Base-by-base conservation (phyloP, 2,888 invertebrate genomes). In the Diploptera punctata region DNA sequence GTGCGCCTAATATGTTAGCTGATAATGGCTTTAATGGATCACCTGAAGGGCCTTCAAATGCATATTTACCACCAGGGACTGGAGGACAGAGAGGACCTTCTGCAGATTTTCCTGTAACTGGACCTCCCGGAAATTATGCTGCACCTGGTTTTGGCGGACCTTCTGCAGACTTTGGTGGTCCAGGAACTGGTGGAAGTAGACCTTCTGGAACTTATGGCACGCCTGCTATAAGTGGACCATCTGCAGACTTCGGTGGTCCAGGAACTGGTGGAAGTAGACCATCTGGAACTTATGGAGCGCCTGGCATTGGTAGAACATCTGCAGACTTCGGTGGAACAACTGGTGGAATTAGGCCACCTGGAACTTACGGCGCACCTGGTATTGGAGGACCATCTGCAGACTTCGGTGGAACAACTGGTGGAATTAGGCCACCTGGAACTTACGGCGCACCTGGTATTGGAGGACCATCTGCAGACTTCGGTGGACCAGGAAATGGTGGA, bases 211-310 rank as follows among this genome's bases (percentile, higher is more conserved):
- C 10, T 54, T 21, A 4, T 13, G 16, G 26, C 24, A 33, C 7
- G 10, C 33, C 33, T 10, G 10, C 7, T 33, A 10, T 5, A 5
- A 33, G 33, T 33, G 33, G 33, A 33, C n/a, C n/a, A n/a, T n/a
- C n/a, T n/a, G n/a, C n/a, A n/a, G n/a, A n/a, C n/a, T 54, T 54
- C 3, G 54, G 54, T 10, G 54, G 26, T 54, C 24, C 54, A 54
- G 9, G 26, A 13, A 21, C 24, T 24, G 24, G 54, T 5, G 54
- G 24, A 54, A 24, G n/a, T n/a, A n/a, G n/a, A n/a, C n/a, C n/a
- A n/a, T n/a, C 47, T 4, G 47, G 47, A n/a, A n/a, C n/a, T n/a
- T n/a, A 18, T 49, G 49, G 18, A 19, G 5, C 18, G n/a, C 38
- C 38, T n/a, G n/a, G n/a, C n/a, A n/a, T n/a, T n/a, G n/a, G n/a